These are phyloP conservation scores for Dynastes maya DNA, from an alignment of 2,888 invertebrate genomes.

Conservation along the genomic window DNA sequence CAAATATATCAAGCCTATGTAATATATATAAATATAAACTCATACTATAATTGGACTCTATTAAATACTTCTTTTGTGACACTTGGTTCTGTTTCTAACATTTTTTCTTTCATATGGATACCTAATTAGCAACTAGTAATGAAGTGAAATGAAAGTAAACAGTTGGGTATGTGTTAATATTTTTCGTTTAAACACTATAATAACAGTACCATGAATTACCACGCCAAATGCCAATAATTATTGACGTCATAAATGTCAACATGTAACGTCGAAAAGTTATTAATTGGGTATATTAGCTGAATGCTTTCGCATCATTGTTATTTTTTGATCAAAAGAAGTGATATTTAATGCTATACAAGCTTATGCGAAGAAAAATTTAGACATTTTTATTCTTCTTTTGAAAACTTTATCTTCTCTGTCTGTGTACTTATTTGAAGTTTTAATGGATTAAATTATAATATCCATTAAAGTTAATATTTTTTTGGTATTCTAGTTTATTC, in stretches of 20 bases:
- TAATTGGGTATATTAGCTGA: background rate
- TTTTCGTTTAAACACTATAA: background rate
- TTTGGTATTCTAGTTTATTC: no score
- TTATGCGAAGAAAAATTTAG: background rate
- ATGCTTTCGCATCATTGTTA: background rate
- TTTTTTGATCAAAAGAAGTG: background rate
- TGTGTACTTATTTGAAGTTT: background rate
- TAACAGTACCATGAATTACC: background rate
- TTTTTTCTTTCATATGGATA: background rate
- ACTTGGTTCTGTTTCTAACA: background rate
- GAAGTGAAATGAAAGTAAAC: constrained; percentile 31
- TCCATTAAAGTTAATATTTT: no score
- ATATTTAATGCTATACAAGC: no score
- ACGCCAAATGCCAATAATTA: constrained; percentile 28
- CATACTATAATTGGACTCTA: background rate
- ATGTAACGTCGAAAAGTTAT: background rate
- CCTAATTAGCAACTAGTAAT: background rate
- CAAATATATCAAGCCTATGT: background rate
- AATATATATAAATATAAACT: background rate
- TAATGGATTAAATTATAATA: no score
- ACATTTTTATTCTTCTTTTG: background rate
- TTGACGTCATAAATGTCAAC: constrained; percentile 41
- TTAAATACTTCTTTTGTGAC: background rate
- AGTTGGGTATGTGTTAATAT: background rate
- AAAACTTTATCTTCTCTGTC: background rate